Evolutionary conservation across 2,888 invertebrate genomes (phyloP), one percentile per base, ranked within the genome.

Genomic region (Clusia tigrina): DNA sequence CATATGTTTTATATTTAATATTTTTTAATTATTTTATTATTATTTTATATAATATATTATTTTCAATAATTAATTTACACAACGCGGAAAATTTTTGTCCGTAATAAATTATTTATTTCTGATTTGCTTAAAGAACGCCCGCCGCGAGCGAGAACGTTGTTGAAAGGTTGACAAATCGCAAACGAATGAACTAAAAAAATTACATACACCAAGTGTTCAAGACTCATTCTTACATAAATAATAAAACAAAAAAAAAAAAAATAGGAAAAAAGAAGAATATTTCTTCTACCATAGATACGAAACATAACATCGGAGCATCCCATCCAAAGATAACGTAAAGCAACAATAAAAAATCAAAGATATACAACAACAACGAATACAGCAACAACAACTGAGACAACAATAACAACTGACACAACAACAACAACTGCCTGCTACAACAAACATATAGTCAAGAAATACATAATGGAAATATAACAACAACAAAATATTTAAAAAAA

Each of bases 111-210:
- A 9, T 32, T 12, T 12, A 32, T 32, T 32, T 32, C 32, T 32
- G 32, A 32, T 12, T 9, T 32, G 12, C 32, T 9, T 17, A 42
- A 42, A 42, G 42, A 6, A n/a, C 6, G 9, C 42, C 6, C 10
- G 15, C 15, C n/a, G 42, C 42, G 42, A 42, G n/a, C 48, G 22
- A 18, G 48, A 3, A 18, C 48, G 71, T 69, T 75, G 73, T 71
- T 74, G 68, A 69, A 69, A 66, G 72, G 74, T 76, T 76, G 76
- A 77, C 77, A 77, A 73, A 73, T 71, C 71, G 69, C 66, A 69
- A 67, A 67, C 71, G 74, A 74, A 74, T 77, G 74, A 73, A 48
- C 20, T 20, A 20, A 48, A 48, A 6, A 32, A 32, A 32, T 9
- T 9, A 9, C 12, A 9, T 32, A 12, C 32, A 9, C 12, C 32